phyloP scores from a whole-genome alignment of 2,113 vertebrate species.

The Panurus biarmicus region DNA sequence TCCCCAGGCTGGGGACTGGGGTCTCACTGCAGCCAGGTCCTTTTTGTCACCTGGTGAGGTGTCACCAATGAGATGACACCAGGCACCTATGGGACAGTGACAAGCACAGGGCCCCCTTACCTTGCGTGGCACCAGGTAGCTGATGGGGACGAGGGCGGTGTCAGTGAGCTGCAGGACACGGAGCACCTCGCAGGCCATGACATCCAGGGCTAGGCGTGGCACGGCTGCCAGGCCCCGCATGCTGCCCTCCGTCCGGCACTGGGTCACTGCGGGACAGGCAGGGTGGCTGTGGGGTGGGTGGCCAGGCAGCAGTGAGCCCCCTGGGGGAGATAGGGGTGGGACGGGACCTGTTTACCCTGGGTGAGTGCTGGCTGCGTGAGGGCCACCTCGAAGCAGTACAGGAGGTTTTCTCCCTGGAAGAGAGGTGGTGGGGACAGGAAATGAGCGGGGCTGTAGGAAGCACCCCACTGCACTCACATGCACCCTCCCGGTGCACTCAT shows the following conservation, averaged over 20 bases:
- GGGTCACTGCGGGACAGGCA: slow-evolving; percentile 73
- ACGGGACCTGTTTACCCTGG: slow-evolving; percentile 71
- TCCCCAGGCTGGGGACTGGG: background rate
- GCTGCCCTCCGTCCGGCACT: slow-evolving; percentile 78
- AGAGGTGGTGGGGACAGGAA: background rate
- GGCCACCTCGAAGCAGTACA: slow-evolving; percentile 84
- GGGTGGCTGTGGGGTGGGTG: background rate
- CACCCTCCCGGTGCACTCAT: background rate
- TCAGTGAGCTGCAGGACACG: slow-evolving; percentile 87
- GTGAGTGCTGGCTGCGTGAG: slow-evolving; percentile 72
- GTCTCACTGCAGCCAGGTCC: background rate
- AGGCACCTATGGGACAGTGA: background rate
- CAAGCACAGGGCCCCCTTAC: slow-evolving; percentile 27
- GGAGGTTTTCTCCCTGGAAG: slow-evolving; percentile 80
- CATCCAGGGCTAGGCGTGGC: slow-evolving; percentile 80
- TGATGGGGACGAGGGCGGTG: slow-evolving; percentile 82
- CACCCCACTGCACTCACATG: background rate
- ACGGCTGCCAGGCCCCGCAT: slow-evolving; percentile 75
- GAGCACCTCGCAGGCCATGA: slow-evolving; percentile 87
- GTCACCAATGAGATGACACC: background rate
- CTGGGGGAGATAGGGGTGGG: accelerated
- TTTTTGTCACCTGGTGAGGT: background rate
- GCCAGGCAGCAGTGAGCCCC: background rate
- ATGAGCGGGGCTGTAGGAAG: background rate
- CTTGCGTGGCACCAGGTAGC: slow-evolving; percentile 90